These are phyloP conservation scores for Xenentodon cancila DNA, from an alignment of 2,797 vertebrate genomes.

Conservation along the genomic window DNA sequence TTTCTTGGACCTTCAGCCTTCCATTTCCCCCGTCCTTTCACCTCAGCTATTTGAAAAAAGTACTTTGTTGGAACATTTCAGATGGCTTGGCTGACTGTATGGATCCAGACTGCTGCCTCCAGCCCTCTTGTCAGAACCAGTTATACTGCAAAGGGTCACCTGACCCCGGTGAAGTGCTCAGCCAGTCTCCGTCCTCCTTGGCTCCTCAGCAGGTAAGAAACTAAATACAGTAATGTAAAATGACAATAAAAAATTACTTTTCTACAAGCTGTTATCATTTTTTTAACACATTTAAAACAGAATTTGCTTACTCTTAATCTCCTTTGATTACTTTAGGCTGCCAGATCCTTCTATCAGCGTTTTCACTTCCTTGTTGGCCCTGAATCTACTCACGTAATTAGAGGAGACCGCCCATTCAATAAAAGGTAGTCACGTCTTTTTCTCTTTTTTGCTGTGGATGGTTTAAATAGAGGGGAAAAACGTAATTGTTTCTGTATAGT, in stretches of 20 bases:
- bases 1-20: too few species aligned
- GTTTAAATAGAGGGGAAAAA: too few species aligned
- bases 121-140: slow-evolving; percentile 95
- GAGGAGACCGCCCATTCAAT: slow-evolving; percentile 93
- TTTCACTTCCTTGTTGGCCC: slow-evolving; percentile 94
- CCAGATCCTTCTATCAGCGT: slow-evolving; percentile 94
- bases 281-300: not conserved
- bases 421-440: slow-evolving; percentile 84
- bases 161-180: slow-evolving; percentile 92
- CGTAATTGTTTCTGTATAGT: too few species aligned
- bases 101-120: slow-evolving; percentile 98
- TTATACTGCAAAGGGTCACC: slow-evolving; percentile 92
- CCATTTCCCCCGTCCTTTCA: not conserved
- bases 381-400: slow-evolving; percentile 92
- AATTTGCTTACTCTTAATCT: not conserved
- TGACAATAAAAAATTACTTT: not conserved
- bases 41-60: not conserved
- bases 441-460: not conserved
- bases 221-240: not conserved
- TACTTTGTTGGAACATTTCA: slow-evolving; percentile 57
- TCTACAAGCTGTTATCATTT: not conserved
- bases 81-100: slow-evolving; percentile 95
- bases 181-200: slow-evolving; percentile 87
- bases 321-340: slow-evolving; percentile 72
- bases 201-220: slow-evolving; percentile 86